Evolutionary conservation across 2,797 vertebrate species (phyloP).

Genomic region (Todus mexicanus): DNA sequence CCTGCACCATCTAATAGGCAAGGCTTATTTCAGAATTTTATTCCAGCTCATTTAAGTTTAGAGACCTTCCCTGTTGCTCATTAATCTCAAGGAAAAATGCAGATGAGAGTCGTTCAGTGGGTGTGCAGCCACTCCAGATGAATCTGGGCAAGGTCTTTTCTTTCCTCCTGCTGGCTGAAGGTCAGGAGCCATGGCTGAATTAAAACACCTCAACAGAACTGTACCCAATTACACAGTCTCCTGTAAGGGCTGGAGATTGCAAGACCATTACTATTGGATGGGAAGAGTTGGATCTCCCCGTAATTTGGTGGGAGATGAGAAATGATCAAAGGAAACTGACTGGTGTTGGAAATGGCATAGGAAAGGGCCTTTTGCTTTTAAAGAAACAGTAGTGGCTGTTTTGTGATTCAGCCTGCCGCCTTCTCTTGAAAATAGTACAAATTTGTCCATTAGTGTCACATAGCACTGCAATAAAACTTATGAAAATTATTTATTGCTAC

Average conservation of each 20-base stretch:
- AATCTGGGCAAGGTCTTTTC: constrained; percentile 8
- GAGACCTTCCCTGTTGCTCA: neutral
- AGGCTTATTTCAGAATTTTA: constrained; percentile 29
- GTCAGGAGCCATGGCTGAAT: constrained; percentile 48
- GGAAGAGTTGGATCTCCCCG: neutral
- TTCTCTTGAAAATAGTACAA: neutral
- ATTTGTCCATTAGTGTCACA: constrained; percentile 43
- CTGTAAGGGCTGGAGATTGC: neutral
- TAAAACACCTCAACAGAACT: neutral
- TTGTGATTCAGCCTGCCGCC: neutral
- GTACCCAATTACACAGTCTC: constrained; percentile 1
- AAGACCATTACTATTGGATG: neutral
- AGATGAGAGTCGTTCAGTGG: neutral
- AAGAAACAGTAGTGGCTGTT: constrained; percentile 3
- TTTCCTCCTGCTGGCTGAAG: constrained; percentile 43
- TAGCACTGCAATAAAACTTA: constrained; percentile 14
- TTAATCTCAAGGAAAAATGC: constrained; percentile 46
- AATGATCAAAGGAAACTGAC: constrained; percentile 13
- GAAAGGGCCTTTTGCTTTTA: constrained; percentile 13
- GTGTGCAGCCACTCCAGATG: neutral
- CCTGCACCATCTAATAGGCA: neutral
- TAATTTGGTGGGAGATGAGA: constrained; percentile 22
- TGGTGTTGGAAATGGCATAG: neutral
- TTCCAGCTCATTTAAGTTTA: constrained; percentile 47
- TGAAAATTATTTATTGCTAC: constrained; percentile 53